Base-by-base conservation (phyloP, 1,140 invertebrate species). In the Atopsyche davidsoni region DNA sequence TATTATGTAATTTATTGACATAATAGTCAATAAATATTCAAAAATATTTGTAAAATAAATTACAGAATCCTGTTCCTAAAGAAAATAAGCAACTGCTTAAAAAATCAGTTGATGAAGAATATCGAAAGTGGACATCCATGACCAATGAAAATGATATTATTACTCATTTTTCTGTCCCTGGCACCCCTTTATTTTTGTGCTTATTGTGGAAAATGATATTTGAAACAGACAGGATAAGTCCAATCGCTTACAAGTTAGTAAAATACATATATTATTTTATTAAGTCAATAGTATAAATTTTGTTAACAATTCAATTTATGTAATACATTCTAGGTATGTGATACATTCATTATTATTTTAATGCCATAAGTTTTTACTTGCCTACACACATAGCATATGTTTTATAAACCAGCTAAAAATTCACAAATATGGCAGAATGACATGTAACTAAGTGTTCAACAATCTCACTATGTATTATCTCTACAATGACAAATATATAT, bases 131-230 rank as follows among this genome's bases (percentile, higher is more conserved):
- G 92, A 87, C 88, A 32, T 92, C 89, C 0, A 96, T 96, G 92
- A 92, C 83, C 17, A 96, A 94, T 69, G 94, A 97, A 64, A 92
- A 91, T 64, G 93, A 97, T 64, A 92, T 96, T 10, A 92, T 97
- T 57, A 82, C 90, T 2, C 93, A 97, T 66, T 98, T 97, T 65
- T 91, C 92, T 1, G 85, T 89, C 2, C 86, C 89, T 34, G 85
- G 87, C 19, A 91, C 89, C 2, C 87, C 89, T 19, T 65, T 97
- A 6, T 97, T 98, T 64, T 68, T 93, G 0, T 93, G 87, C 62
- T 72, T 98, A n/a, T 66, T 97, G 0, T 97, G 92, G 84, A 96
- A 96, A 69, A 95, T 95, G 80, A 84, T 97, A 53, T 78, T 96
- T 39, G 93, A 97, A 64, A 95, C 91, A 3, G 92, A 95, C 64